phyloP scores from a whole-genome alignment of 2,113 vertebrate genomes.

The Nerophis lumbriciformis region DNA sequence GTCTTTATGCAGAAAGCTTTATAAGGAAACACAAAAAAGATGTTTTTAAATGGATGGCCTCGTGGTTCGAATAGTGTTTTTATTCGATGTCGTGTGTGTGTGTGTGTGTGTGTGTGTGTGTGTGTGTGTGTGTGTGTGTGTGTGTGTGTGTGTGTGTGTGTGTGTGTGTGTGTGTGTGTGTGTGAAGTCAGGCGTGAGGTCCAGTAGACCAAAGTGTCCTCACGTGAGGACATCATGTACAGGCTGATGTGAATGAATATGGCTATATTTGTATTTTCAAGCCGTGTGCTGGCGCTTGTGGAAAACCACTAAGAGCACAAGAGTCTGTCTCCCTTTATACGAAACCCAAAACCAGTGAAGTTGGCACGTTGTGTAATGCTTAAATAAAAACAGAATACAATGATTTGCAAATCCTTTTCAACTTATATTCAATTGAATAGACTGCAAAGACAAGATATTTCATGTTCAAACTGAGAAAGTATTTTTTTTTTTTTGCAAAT shows the following conservation, averaged over 20 bases:
- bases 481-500: too few species aligned
- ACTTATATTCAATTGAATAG: too few species aligned
- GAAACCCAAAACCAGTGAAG: too few species aligned
- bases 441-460: too few species aligned
- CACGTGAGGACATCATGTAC: constrained; percentile 39
- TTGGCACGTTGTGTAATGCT: too few species aligned
- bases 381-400: too few species aligned
- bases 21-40: constrained; percentile 67
- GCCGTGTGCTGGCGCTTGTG: constrained; percentile 43
- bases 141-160: constrained; percentile 58
- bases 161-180: constrained; percentile 45
- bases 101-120: constrained; percentile 39
- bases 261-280: constrained; percentile 22
- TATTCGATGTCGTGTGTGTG: constrained; percentile 60
- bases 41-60: constrained; percentile 76
- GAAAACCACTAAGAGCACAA: constrained; percentile 50
- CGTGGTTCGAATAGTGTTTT: constrained; percentile 68
- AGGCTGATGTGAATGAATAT: constrained; percentile 42
- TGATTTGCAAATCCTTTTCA: too few species aligned
- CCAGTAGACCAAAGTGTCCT: constrained; percentile 54
- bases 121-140: constrained; percentile 22
- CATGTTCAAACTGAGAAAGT: too few species aligned
- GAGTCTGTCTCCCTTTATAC: constrained; percentile 60
- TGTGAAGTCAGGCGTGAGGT: constrained; percentile 59
- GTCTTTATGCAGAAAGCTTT: constrained; percentile 79